Percentiles rank a stretch among this genome's conserved stretches.
Conservation (phyloP, 2,888 invertebrate genomes). For the Synergus japonicus region DNA sequence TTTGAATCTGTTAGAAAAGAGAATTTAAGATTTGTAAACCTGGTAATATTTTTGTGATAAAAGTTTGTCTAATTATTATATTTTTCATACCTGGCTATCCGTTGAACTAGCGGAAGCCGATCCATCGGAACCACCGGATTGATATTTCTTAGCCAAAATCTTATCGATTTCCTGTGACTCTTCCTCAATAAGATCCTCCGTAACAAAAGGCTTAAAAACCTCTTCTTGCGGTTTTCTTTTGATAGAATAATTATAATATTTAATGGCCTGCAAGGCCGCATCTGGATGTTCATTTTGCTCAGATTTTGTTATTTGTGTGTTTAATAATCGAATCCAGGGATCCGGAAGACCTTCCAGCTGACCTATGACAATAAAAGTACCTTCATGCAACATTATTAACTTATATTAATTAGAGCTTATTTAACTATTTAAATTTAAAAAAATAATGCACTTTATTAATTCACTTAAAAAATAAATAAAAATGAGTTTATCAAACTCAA, state of each 20-base stretch:
- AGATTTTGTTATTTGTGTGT: slow-evolving; percentile 89
- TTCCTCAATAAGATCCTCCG: slow-evolving; percentile 88
- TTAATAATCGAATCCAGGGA: slow-evolving; percentile 88
- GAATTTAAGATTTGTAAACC: not conserved
- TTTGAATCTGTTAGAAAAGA: slow-evolving; percentile 50
- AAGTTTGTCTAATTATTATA: not conserved
- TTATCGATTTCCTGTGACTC: slow-evolving; percentile 91
- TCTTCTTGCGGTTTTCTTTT: slow-evolving; percentile 86
- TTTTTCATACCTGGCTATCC: slow-evolving; percentile 57
- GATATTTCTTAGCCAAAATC: slow-evolving; percentile 83
- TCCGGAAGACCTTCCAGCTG: slow-evolving; percentile 91
- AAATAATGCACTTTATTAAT: not conserved
- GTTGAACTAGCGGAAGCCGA: slow-evolving; percentile 67
- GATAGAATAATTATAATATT: slow-evolving; percentile 92
- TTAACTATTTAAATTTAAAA: not conserved
- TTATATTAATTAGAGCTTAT: not conserved
- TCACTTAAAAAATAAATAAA: too few species aligned
- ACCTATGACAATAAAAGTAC: slow-evolving; percentile 68
- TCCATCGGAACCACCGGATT: slow-evolving; percentile 64
- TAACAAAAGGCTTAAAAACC: slow-evolving; percentile 88
- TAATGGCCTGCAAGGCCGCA: slow-evolving; percentile 93
- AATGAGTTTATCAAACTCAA: too few species aligned
- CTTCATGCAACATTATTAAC: not conserved
- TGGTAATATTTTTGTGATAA: too few species aligned
- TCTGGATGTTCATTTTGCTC: slow-evolving; percentile 94